Evolutionary conservation across 2,888 invertebrate genomes (phyloP), one percentile per base, ranked within the genome.

Genomic region (Cremastinae sp.): DNA sequence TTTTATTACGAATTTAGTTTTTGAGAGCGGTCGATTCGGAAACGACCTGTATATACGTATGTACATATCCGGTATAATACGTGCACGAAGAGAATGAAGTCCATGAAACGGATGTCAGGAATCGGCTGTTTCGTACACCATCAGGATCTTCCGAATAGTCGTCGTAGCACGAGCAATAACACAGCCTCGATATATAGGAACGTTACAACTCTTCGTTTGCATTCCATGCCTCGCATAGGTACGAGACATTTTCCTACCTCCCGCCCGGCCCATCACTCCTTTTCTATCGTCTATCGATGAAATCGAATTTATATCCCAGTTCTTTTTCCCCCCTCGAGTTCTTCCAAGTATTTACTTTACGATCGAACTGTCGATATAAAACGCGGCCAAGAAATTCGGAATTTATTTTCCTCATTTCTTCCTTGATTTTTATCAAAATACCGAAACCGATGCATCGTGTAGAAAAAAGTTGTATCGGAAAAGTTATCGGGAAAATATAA

Each of bases 91-190:
- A 47, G 62, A 64, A 64, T 56, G 39, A 56, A 56, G 64, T 59
- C 58, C 47, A 35, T 28, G 39, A 56, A 56, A 41, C 22, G 75
- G 65, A 75, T 75, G 59, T 75, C 70, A 66, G 61, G 71, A 49
- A 75, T 75, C 66, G 65, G 49, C 20, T 49, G 61, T 53, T 28
- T 55, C n/a, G 65, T 64, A 18, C 37, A 61, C 41, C 45, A 55
- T 66, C 49, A n/a, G 66, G 41, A 53, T 71, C 47, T 65, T 28
- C 41, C 22, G 47, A 71, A 75, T 75, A 65, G 55, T 47, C 58
- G 22, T 58, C 69, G 64, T 74, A 20, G 10, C 69, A 49, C 64
- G 56, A 58, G 58, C 28, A 45, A 55, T 43, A 37, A 51, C 28
- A 58, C 16, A 28, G 35, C 64, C 49, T 37, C 41, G 35, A 28